Evolutionary conservation across 1,140 invertebrate genomes (phyloP), one percentile per base, ranked within the genome.

Genomic region (Trichoplusia ni): DNA sequence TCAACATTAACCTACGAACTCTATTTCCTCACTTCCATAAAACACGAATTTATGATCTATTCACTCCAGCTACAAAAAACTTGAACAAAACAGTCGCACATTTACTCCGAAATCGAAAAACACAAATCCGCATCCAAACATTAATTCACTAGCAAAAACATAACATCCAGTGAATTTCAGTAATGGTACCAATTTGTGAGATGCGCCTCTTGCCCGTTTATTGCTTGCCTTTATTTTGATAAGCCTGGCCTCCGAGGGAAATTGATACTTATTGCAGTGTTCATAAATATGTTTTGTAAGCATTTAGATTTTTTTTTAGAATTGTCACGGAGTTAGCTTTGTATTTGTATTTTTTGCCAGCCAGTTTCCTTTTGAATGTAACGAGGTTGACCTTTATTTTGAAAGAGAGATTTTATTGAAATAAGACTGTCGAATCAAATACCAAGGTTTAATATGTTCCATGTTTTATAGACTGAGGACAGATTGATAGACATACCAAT

Each of bases 201-300:
- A 59, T 46, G 46, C 21, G 14, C 46, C 5, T 35, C 29, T 16
- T 11, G 44, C 21, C 23, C 29, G 42, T 46, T 64, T 64, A 64
- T 64, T 56, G 37, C 49, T 4, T 9, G 38, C 49, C 33, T 64
- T 64, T 54, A 64, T 64, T 64, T 64, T 66, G 64, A 58, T 66
- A 53, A 66, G 44, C 46, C 16, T 47, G 7, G n/a, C 47, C 38
- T 59, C 42, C 4, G 40, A 29, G 25, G 37, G 27, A 29, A 59
- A 40, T 59, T 67, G 49, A 54, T 54, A 42, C 44, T 65, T 58
- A 59, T 56, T 58, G 33, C 42, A 14, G 2, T 11, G 29, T 46
- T 9, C 11, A 19, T 46, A 25, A 21, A 8, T 42, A 29, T 58
- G 42, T 44, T 11, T 4, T n/a, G 3, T 38, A 13, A 14, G 35